Base-by-base conservation (phyloP, 2,888 invertebrate species). In the Megamerina dolium region DNA sequence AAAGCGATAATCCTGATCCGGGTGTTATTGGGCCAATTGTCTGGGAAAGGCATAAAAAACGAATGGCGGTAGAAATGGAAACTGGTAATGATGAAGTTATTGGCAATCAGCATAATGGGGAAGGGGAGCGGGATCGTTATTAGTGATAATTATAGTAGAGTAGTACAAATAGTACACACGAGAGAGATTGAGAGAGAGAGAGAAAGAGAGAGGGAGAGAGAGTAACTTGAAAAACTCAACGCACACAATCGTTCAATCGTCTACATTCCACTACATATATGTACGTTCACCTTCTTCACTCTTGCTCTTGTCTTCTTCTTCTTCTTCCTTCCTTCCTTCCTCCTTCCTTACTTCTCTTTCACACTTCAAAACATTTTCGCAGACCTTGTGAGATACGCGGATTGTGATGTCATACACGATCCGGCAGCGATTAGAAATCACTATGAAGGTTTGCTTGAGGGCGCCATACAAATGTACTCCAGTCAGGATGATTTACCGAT, bases 21-120 rank as follows among this genome's bases (percentile, higher is more conserved):
- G 89, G 89, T 1, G 83, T 88, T 4, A 79, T 89, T 23, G 88
- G 89, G 0, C 89, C 89, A 0, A 72, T 87, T 39, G 88, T 88
- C 5, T 89, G 88, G 88, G 85, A 85, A 63, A 74, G 85, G 45
- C 85, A 86, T 60, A 82, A 83, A 59, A 84, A 84, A 63, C 77
- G 80, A 55, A 73, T 82, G 35, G 48, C 51, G 40, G 57, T 55
- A 49, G 55, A 56, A 53, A 45, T 53, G 43, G 52, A 51, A 37
- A 54, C 48, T 49, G 50, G 51, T 52, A 52, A 51, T 49, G 50
- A 50, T 46, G 35, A 33, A 37, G 38, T 21, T 35, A 23, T 6
- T 23, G 43, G 40, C 38, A 37, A 36, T 27, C 35, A 34, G 38
- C 38, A 16, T 13, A 14, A 19, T 21, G 21, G 21, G 20, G 29